Base-by-base conservation (phyloP, 92 coral and sea anemone genomes). In the Palythoa heliodiscus region DNA sequence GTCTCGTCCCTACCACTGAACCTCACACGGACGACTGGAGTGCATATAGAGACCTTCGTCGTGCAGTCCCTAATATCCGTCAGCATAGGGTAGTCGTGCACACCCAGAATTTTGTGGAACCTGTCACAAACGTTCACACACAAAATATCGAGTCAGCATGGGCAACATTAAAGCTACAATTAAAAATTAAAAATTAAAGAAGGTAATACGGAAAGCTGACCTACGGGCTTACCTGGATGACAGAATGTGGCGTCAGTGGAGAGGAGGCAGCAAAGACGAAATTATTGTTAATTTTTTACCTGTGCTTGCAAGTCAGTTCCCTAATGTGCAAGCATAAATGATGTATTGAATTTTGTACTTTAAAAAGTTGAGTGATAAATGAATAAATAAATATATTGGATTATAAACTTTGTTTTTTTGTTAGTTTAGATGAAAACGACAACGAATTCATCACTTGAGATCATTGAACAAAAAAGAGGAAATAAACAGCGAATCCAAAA, bases 181-280 rank as follows among this genome's bases (percentile, higher is more conserved):
- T n/a, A 7, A 64, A 64, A 64, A 64, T 64, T 14, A 64, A 19
- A 24, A 64, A n/a, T n/a, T n/a, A n/a, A n/a, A n/a, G n/a, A 16
- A 64, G 70, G 70, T n/a, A 64, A 8, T 64, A 16, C n/a, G 70
- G 23, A 64, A 24, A 16, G n/a, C 24, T 64, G 70, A 64, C 70
- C 70, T 64, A 3, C 70, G 17, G 25, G 70, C 70, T 24, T 64
- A 64, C 25, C 23, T 64, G 25, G 70, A 64, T 24, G 70, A 64
- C 22, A 64, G 70, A n/a, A 64, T 64, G 70, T 64, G 70, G 70
- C 23, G 70, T 64, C 70, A 64, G 70, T 64, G 70, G 70, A 64
- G 70, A n/a, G 70, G 70, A 17, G 70, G 66, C 14, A 14, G 20
- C 16, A 58, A 64, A 64, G 70, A 64, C 23, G 25, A 64, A 64